These are phyloP conservation scores for Ammospiza nelsoni DNA, from an alignment of 2,113 vertebrate genomes.

Conservation along the genomic window DNA sequence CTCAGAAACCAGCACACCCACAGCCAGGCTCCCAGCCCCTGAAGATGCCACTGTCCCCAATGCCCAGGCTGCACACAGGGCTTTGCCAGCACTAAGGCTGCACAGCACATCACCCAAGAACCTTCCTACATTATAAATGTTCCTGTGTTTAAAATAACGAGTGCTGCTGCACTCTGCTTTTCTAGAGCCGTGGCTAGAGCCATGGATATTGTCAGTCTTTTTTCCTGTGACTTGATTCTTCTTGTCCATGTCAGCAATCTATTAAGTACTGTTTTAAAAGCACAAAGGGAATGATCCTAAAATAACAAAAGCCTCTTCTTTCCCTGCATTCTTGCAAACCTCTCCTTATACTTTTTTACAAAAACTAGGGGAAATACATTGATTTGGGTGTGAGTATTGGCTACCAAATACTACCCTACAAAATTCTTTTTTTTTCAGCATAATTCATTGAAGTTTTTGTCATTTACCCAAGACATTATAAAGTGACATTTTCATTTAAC, in stretches of 20 bases:
- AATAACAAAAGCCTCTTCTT: neutral
- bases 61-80: rapidly evolving
- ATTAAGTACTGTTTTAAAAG: neutral
- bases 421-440: neutral
- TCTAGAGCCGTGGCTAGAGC: neutral
- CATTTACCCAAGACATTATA: neutral
- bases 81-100: neutral
- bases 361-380: neutral
- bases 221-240: neutral
- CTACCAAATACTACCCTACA: neutral
- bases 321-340: neutral
- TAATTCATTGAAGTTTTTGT: neutral
- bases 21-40: neutral
- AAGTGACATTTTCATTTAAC: neutral
- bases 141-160: neutral
- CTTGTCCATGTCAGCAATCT: neutral
- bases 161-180: neutral
- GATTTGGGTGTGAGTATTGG: rapidly evolving
- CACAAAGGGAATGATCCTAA: neutral
- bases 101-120: neutral
- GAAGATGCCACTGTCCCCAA: neutral
- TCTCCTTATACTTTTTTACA: neutral
- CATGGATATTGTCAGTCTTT: neutral
- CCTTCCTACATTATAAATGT: neutral
- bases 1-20: neutral